phyloP scores from a whole-genome alignment of 2,888 invertebrate species.

The Argyra leucocephala region DNA sequence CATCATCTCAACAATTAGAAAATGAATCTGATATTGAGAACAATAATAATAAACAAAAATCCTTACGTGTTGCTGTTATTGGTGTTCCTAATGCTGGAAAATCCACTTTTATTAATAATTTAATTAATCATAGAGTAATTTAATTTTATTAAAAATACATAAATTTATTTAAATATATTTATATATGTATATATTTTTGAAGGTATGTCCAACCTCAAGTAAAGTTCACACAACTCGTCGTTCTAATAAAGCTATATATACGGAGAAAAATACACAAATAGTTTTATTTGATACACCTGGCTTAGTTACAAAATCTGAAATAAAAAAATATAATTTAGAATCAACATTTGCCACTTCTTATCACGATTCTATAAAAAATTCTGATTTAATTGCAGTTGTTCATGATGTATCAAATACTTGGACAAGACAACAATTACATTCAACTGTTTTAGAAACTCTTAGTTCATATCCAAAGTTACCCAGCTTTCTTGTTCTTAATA shows the following conservation, averaged over 20 bases:
- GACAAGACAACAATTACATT: constrained; percentile 58
- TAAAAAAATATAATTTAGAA: constrained; percentile 47
- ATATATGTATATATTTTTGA: constrained; percentile 24
- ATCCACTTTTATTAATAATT: constrained; percentile 83
- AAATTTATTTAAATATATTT: neutral
- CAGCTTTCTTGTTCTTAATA: constrained; percentile 79
- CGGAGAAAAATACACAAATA: constrained; percentile 70
- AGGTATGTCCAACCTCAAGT: constrained; percentile 83
- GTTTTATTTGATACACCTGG: constrained; percentile 93
- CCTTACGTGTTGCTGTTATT: constrained; percentile 62
- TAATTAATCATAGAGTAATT: constrained; percentile 66
- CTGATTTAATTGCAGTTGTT: constrained; percentile 74
- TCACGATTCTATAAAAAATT: constrained; percentile 49
- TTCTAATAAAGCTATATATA: constrained; percentile 62
- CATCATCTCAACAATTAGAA: no score
- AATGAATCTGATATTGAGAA: no score
- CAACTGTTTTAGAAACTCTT: constrained; percentile 60
- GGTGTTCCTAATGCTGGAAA: constrained; percentile 94
- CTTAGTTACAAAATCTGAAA: constrained; percentile 59
- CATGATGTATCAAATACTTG: constrained; percentile 71
- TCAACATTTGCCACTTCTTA: constrained; percentile 51
- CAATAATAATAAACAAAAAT: constrained; percentile 23
- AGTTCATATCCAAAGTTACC: constrained; percentile 51
- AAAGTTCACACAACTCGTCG: constrained; percentile 86
- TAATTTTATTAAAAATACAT: neutral